Percentiles rank a stretch among this genome's conserved stretches.
These are phyloP conservation scores for Melanotaenia nigrans DNA, from an alignment of 2,797 vertebrate genomes.

Conservation along the genomic window DNA sequence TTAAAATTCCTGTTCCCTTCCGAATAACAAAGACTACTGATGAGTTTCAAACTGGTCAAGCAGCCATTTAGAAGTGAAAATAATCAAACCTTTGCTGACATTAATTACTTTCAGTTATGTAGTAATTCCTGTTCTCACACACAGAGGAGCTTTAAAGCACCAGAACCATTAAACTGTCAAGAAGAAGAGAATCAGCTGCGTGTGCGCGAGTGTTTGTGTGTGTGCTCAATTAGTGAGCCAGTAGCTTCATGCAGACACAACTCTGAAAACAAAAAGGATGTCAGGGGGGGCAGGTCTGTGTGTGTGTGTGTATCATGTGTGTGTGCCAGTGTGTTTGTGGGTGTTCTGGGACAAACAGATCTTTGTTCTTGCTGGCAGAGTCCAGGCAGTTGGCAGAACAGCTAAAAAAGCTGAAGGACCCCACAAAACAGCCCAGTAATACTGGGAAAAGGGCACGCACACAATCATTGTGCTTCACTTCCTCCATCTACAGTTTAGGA, in stretches of 20 bases:
- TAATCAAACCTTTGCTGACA: not conserved
- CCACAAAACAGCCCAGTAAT: constrained; percentile 58
- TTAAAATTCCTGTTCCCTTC: not conserved
- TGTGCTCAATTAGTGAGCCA: constrained; percentile 31
- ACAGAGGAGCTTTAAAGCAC: constrained; percentile 23
- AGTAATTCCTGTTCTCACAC: constrained; percentile 27
- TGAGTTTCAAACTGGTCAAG: constrained; percentile 15
- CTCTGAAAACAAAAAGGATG: constrained; percentile 62
- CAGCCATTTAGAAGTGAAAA: not conserved
- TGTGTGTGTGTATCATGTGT: constrained; percentile 20
- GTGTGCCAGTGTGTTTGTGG: constrained; percentile 14
- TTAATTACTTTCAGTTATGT: not conserved
- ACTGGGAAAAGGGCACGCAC: constrained; percentile 46
- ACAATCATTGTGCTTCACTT: constrained; percentile 48
- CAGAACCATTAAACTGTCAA: constrained; percentile 51
- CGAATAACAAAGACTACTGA: constrained; percentile 4
- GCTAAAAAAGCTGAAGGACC: constrained; percentile 58
- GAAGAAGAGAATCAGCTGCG: constrained; percentile 40
- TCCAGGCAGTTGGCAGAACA: constrained; percentile 69
- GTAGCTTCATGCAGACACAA: constrained; percentile 47
- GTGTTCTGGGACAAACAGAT: constrained; percentile 60
- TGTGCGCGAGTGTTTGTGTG: not conserved
- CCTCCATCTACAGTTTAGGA: constrained; percentile 48
- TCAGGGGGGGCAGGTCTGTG: constrained; percentile 43
- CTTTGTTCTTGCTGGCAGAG: constrained; percentile 66